Conservation (phyloP, 1,140 invertebrate genomes). For the Centruroides sculpturatus region DNA sequence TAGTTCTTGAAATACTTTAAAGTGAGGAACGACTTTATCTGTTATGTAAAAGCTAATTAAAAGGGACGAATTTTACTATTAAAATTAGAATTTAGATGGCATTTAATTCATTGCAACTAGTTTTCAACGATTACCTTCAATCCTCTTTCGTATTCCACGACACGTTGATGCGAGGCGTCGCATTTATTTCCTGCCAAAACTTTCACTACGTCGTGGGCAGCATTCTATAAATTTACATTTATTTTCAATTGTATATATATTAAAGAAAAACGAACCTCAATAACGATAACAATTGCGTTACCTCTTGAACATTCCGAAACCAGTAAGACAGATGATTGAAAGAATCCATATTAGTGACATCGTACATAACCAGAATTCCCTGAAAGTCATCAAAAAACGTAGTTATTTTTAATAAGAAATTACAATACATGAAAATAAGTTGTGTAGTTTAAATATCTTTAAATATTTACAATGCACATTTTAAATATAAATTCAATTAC, state of each 20-base stretch:
- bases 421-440: too few species aligned
- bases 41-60: too few species aligned
- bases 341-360: slow-evolving; percentile 68
- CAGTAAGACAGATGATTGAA: slow-evolving; percentile 75
- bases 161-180: slow-evolving; percentile 51
- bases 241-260: neutral
- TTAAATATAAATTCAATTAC: too few species aligned
- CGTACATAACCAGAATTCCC: slow-evolving; percentile 75
- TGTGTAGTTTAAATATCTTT: too few species aligned
- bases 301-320: slow-evolving; percentile 72
- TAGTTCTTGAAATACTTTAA: too few species aligned
- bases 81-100: too few species aligned
- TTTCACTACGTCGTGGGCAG: slow-evolving; percentile 67
- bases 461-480: too few species aligned
- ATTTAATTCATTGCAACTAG: too few species aligned
- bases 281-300: slow-evolving; percentile 23
- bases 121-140: slow-evolving; percentile 44
- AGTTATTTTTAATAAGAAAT: too few species aligned
- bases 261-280: neutral
- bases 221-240: slow-evolving; percentile 44
- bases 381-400: slow-evolving; percentile 22
- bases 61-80: too few species aligned
- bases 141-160: slow-evolving; percentile 58
- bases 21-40: too few species aligned
- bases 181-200: slow-evolving; percentile 73